phyloP scores from a whole-genome alignment of 2,888 invertebrate species.

The Drosophila seclusa region DNA sequence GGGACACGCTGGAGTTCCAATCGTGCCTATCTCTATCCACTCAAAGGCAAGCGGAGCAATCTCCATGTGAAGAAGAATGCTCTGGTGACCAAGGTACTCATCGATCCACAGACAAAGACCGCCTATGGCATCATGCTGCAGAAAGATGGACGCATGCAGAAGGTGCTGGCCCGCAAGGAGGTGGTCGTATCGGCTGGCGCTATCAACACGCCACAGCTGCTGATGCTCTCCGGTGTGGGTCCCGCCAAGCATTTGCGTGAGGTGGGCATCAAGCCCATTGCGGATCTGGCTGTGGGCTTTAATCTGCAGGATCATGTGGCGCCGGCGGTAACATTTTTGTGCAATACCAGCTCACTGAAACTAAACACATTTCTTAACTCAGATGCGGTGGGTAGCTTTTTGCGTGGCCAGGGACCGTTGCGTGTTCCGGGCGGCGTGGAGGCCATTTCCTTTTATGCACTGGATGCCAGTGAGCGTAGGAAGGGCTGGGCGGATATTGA shows the following conservation, averaged over 20 bases:
- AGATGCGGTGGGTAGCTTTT: slow-evolving; percentile 53
- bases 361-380: slow-evolving; percentile 55
- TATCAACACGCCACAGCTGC: slow-evolving; percentile 92
- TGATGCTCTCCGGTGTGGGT: slow-evolving; percentile 92
- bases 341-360: slow-evolving; percentile 83
- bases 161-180: slow-evolving; percentile 87
- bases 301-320: slow-evolving; percentile 89
- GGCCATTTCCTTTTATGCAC: slow-evolving; percentile 87
- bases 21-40: slow-evolving; percentile 87
- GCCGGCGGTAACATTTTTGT: slow-evolving; percentile 88
- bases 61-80: slow-evolving; percentile 86
- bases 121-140: slow-evolving; percentile 87
- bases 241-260: slow-evolving; percentile 87
- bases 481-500: slow-evolving; percentile 88
- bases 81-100: slow-evolving; percentile 86
- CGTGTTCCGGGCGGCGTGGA: slow-evolving; percentile 87
- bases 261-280: slow-evolving; percentile 86
- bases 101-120: slow-evolving; percentile 85
- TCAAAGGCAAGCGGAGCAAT: slow-evolving; percentile 86
- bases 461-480: slow-evolving; percentile 79
- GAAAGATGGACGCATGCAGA: slow-evolving; percentile 83
- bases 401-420: slow-evolving; percentile 83
- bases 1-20: slow-evolving; percentile 87
- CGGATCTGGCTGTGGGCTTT: slow-evolving; percentile 88
- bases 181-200: slow-evolving; percentile 91